Percentiles rank a stretch among this genome's conserved stretches.
Evolutionary conservation across 2,797 vertebrate genomes (phyloP).

Genomic region (Arnoldichthys spilopterus): DNA sequence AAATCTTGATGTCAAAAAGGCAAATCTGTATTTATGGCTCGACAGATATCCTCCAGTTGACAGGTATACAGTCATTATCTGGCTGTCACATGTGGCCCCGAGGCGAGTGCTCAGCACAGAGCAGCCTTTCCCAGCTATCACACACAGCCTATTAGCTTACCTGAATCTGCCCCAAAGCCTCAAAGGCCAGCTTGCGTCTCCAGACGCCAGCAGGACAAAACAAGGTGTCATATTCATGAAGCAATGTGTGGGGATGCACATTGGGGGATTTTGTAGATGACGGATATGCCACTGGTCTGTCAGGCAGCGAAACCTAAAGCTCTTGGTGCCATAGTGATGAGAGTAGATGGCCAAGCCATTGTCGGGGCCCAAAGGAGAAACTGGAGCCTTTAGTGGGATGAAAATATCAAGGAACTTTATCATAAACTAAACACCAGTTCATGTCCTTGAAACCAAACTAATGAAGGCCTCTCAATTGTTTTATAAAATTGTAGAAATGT

Average conservation of each 20-base stretch:
- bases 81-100: conserved; percentile 82
- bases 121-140: conserved; percentile 82
- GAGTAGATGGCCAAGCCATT: conserved; percentile 70
- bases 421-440: neutral
- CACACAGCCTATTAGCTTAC: conserved; percentile 84
- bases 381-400: conserved; percentile 60
- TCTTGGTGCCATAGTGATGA: conserved; percentile 35
- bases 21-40: conserved; percentile 86
- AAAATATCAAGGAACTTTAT: neutral
- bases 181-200: conserved; percentile 81
- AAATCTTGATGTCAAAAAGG: conserved; percentile 80
- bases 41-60: conserved; percentile 86
- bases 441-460: neutral
- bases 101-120: conserved; percentile 72
- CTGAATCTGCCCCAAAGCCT: conserved; percentile 86
- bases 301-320: conserved; percentile 73
- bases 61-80: conserved; percentile 88
- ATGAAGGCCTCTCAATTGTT: neutral
- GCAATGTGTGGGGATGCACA: conserved; percentile 78
- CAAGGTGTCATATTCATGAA: conserved; percentile 87
- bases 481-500: too few species aligned
- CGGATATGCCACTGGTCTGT: conserved; percentile 77
- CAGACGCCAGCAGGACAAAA: conserved; percentile 85
- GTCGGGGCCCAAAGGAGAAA: conserved; percentile 76
- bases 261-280: conserved; percentile 71